Conservation (phyloP, 1,140 invertebrate genomes). For the Lerema accius region DNA sequence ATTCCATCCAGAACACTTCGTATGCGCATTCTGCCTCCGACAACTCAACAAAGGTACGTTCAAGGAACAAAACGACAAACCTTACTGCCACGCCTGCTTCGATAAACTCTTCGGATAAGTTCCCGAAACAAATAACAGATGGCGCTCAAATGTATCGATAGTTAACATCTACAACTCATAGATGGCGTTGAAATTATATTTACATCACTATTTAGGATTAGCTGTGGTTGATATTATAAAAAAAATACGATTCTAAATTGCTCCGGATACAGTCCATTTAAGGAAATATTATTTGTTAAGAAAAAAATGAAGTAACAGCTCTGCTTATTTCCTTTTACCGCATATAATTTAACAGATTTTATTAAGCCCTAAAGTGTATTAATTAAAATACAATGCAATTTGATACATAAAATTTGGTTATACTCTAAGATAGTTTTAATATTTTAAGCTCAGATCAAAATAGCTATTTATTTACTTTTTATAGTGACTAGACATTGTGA, state of each 20-base stretch:
- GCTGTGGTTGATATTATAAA: no score
- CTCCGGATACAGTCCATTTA: no score
- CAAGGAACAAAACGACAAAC: slow-evolving; percentile 98
- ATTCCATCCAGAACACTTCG: slow-evolving; percentile 99
- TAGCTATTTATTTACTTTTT: background rate
- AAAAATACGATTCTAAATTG: no score
- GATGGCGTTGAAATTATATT: slow-evolving; percentile 15
- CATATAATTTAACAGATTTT: background rate
- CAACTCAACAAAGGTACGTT: slow-evolving; percentile 99
- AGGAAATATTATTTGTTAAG: no score
- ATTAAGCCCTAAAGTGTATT: background rate
- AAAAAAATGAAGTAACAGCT: no score
- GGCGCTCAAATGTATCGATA: slow-evolving; percentile 22
- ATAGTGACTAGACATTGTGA: background rate
- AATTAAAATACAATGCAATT: background rate
- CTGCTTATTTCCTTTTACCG: no score
- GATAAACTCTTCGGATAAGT: slow-evolving; percentile 83
- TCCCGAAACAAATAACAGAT: slow-evolving; percentile 2
- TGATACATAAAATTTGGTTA: background rate
- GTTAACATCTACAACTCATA: background rate
- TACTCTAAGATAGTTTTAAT: background rate
- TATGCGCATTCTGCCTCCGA: slow-evolving; percentile 98
- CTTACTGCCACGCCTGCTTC: slow-evolving; percentile 98
- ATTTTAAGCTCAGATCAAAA: background rate
- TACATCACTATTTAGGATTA: no score